Conservation (phyloP, 2,113 vertebrate species). For the Carollia perspicillata region DNA sequence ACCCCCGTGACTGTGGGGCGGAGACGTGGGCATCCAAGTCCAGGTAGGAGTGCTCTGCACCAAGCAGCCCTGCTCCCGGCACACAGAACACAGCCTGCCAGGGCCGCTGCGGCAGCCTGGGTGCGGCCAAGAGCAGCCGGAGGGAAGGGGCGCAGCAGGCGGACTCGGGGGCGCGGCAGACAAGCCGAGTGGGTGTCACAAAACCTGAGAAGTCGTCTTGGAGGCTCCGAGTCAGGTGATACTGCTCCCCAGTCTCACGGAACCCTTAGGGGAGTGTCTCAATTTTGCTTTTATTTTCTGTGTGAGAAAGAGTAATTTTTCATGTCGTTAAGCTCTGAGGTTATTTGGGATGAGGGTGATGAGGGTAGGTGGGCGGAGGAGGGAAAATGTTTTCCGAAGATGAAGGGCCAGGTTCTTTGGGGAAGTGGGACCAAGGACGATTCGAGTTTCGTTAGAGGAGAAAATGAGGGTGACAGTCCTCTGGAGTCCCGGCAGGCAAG, state of each 20-base stretch:
- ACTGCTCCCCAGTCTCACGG: accelerated
- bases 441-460: background rate
- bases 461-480: accelerated
- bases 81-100: background rate
- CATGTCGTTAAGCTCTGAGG: background rate
- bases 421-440: accelerated
- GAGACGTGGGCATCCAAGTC: background rate
- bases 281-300: background rate
- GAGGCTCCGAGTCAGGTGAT: background rate
- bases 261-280: background rate
- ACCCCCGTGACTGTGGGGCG: no score
- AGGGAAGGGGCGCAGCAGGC: background rate
- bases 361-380: accelerated
- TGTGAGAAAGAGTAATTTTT: background rate
- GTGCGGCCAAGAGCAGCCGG: background rate
- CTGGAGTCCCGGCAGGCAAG: no score
- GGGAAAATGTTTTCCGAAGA: background rate
- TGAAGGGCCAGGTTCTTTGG: background rate
- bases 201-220: background rate
- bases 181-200: no score
- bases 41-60: background rate
- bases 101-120: no score
- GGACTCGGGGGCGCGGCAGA: no score
- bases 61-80: background rate
- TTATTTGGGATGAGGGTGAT: background rate